These are phyloP conservation scores for Coturnix japonica DNA, from an alignment of 2,113 vertebrate genomes.

Conservation along the genomic window DNA sequence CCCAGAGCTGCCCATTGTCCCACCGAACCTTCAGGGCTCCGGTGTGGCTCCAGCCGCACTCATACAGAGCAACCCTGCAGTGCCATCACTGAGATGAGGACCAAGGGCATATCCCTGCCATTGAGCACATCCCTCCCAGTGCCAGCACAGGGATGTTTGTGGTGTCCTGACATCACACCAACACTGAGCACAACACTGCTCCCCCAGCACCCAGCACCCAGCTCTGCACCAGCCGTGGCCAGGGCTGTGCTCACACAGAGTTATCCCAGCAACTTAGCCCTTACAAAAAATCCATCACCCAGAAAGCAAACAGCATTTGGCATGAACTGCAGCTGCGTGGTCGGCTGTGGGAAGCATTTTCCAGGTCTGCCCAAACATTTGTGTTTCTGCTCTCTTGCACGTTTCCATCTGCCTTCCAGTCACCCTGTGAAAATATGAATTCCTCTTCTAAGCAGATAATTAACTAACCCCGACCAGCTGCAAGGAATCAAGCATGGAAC, in stretches of 20 bases:
- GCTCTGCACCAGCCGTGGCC: background rate
- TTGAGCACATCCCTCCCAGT: background rate
- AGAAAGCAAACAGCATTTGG: background rate
- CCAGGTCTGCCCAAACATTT: slow-evolving; percentile 50
- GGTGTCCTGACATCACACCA: background rate
- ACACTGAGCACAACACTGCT: too few species aligned
- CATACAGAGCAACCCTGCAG: rapidly evolving
- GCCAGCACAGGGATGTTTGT: background rate
- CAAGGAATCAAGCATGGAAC: background rate
- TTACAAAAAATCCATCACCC: background rate
- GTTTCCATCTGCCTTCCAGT: background rate
- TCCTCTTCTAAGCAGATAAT: slow-evolving; percentile 34
- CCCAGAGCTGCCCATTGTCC: background rate
- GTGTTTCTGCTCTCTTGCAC: slow-evolving; percentile 24
- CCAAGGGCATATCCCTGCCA: background rate
- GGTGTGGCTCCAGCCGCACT: rapidly evolving
- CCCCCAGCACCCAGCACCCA: background rate
- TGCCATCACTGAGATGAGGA: rapidly evolving
- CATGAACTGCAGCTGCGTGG: background rate
- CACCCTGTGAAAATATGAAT: background rate
- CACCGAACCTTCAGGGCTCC: background rate
- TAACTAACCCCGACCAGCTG: slow-evolving; percentile 17
- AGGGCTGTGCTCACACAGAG: background rate
- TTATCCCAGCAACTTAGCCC: background rate
- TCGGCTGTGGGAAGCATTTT: background rate